These are phyloP conservation scores for Malurus alboscapulatus DNA, from an alignment of 2,113 vertebrate species.

Conservation along the genomic window DNA sequence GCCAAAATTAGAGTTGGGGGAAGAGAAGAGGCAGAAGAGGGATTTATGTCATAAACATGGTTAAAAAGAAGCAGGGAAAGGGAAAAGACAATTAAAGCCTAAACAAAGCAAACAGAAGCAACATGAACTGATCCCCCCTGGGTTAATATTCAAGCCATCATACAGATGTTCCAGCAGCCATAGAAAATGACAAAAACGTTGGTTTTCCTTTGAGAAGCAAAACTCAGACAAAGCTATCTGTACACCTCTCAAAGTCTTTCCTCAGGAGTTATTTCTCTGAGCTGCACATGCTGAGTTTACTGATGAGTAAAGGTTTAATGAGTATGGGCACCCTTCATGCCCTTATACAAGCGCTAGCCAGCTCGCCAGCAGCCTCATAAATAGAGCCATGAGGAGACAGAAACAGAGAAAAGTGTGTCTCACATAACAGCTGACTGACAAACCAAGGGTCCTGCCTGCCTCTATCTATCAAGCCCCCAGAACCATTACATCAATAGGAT, in stretches of 20 bases:
- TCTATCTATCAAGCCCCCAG: not conserved
- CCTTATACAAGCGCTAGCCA: not conserved
- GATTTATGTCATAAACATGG: not conserved
- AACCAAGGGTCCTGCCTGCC: not conserved
- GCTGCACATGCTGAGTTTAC: not conserved
- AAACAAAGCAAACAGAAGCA: not conserved
- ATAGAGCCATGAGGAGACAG: accelerated
- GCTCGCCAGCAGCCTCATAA: not conserved
- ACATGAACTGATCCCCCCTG: not conserved
- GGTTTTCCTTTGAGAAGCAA: not conserved
- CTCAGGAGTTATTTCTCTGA: not conserved
- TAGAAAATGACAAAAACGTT: not conserved
- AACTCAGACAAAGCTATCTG: not conserved
- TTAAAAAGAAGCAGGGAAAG: not conserved
- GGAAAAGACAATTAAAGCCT: not conserved
- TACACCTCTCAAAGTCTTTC: not conserved
- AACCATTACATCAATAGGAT: not conserved
- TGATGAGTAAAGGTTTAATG: not conserved
- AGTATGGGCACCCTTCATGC: accelerated
- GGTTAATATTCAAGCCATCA: not conserved
- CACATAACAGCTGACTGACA: not conserved
- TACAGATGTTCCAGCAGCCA: not conserved
- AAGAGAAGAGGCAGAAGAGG: not conserved
- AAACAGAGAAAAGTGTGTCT: not conserved
- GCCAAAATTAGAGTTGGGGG: not conserved